Percentiles rank a stretch among this genome's conserved stretches.
Evolutionary conservation across 92 coral and sea anemone species (phyloP).

Genomic region (Palythoa grandis): DNA sequence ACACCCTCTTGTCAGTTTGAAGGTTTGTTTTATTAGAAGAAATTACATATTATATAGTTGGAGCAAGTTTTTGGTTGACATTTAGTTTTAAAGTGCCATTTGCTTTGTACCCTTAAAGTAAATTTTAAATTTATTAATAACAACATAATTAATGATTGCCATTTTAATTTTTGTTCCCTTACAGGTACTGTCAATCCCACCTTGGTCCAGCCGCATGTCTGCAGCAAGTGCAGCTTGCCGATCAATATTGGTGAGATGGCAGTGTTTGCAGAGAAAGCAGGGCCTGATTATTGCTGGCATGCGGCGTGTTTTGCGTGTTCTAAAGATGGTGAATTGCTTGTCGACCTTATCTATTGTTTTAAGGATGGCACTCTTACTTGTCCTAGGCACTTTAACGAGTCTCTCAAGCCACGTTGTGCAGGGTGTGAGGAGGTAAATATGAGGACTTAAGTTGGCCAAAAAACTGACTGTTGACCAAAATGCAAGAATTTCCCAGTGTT

Average conservation of each 20-base stretch:
- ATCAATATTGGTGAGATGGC: conserved; percentile 89
- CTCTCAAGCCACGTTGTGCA: conserved; percentile 91
- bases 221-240: conserved; percentile 65
- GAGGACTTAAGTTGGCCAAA: not conserved
- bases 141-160: not conserved
- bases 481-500: no score
- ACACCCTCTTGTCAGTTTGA: no score
- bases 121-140: not conserved
- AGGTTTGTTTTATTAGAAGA: no score
- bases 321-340: conserved; percentile 78
- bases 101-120: not conserved
- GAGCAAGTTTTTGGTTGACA: no score
- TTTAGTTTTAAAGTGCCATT: no score
- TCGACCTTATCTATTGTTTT: conserved; percentile 83
- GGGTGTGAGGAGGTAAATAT: conserved; percentile 94
- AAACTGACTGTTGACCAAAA: no score
- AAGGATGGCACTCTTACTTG: conserved; percentile 74
- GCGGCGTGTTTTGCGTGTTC: conserved; percentile 81
- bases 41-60: no score
- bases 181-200: conserved; percentile 76
- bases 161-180: not conserved
- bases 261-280: conserved; percentile 84
- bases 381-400: conserved; percentile 86
- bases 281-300: conserved; percentile 87
- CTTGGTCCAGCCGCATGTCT: conserved; percentile 59